These are phyloP conservation scores for Calvadosia cruxmelitensis DNA, from an alignment of 30 jellyfish, hydroid and myxozoan species.

Conservation along the genomic window DNA sequence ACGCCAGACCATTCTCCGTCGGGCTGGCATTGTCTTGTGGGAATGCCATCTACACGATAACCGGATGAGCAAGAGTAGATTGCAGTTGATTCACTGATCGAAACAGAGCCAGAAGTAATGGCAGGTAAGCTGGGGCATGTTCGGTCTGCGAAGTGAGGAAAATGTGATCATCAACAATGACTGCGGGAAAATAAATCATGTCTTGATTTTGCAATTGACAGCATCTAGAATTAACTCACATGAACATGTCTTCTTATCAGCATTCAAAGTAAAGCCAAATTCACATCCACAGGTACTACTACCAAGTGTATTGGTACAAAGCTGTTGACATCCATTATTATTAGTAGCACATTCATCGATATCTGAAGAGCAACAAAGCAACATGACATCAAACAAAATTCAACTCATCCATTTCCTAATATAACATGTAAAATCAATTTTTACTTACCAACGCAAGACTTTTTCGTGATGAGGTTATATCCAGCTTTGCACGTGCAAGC, in stretches of 20 bases:
- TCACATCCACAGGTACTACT: slow-evolving; percentile 52
- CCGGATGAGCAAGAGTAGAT: slow-evolving; percentile 62
- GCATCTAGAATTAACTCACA: too few relatives aligned
- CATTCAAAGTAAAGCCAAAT: slow-evolving; percentile 27
- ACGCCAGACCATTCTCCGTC: slow-evolving; percentile 77
- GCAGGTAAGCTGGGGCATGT: slow-evolving; percentile 32
- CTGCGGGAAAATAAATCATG: too few relatives aligned
- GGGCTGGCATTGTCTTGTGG: slow-evolving; percentile 51
- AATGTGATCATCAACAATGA: neutral
- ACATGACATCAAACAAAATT: too few relatives aligned
- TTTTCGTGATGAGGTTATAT: slow-evolving; percentile 10
- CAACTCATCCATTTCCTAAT: too few relatives aligned
- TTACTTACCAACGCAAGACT: slow-evolving; percentile 14
- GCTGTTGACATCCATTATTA: slow-evolving; percentile 66
- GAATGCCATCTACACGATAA: slow-evolving; percentile 55
- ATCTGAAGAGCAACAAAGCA: too few relatives aligned
- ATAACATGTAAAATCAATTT: too few relatives aligned
- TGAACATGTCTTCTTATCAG: neutral
- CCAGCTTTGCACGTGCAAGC: slow-evolving; percentile 61
- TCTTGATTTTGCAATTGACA: neutral
- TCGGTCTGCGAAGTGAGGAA: slow-evolving; percentile 5
- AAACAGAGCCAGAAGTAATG: slow-evolving; percentile 28
- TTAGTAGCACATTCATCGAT: slow-evolving; percentile 52
- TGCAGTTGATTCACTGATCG: slow-evolving; percentile 15
- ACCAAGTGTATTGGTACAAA: slow-evolving; percentile 58